A percentile compares a stretch with the other conserved stretches of the same genome.
Conservation (phyloP, 1,140 invertebrate species). For the Potamilus streckersoni region DNA sequence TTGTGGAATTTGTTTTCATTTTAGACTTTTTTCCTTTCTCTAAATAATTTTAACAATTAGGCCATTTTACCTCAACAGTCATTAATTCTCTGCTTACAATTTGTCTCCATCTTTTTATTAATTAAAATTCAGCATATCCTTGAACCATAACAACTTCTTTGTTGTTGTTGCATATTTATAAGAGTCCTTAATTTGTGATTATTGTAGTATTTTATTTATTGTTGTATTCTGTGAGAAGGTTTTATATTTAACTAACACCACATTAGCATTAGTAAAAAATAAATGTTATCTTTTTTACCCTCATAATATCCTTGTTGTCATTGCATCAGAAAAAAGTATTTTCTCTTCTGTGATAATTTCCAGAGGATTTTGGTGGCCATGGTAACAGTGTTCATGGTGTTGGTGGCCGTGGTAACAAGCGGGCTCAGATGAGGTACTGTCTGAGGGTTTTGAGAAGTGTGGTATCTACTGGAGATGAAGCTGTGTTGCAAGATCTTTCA, state of each 20-base stretch:
- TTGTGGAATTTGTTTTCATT: too few relatives aligned
- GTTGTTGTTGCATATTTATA: too few relatives aligned
- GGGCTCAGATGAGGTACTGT: slow-evolving; percentile 66
- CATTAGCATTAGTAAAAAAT: neutral
- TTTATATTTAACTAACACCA: neutral
- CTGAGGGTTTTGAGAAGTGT: slow-evolving; percentile 63
- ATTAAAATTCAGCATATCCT: too few relatives aligned
- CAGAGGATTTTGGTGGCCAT: slow-evolving; percentile 66
- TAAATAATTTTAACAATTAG: too few relatives aligned
- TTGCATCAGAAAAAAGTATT: neutral
- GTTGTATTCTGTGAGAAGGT: neutral
- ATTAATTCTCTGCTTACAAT: too few relatives aligned
- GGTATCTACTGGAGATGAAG: slow-evolving; percentile 60
- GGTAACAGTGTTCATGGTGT: slow-evolving; percentile 68
- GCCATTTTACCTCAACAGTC: too few relatives aligned
- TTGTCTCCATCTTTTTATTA: too few relatives aligned
- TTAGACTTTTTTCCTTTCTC: too few relatives aligned
- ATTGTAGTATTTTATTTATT: too few relatives aligned
- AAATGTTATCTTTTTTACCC: neutral
- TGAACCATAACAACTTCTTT: too few relatives aligned
- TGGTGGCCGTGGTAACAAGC: slow-evolving; percentile 66
- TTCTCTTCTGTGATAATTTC: slow-evolving; percentile 11
- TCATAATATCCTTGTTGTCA: neutral
- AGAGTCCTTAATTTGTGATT: too few relatives aligned
- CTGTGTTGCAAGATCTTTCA: slow-evolving; percentile 62